These are phyloP conservation scores for Alcedo atthis DNA, from an alignment of 2,797 vertebrate genomes.

Conservation along the genomic window DNA sequence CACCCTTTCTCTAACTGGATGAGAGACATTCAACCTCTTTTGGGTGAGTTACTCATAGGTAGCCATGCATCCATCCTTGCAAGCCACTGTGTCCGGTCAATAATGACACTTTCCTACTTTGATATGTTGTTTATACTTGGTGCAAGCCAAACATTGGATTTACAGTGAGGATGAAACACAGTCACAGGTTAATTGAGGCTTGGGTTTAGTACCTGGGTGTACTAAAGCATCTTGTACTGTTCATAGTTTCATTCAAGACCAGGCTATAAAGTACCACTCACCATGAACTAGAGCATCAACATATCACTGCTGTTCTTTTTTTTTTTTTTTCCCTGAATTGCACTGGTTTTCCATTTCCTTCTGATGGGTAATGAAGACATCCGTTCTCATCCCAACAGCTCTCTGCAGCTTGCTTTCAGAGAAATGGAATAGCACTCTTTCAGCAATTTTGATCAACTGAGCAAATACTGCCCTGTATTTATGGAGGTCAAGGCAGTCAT, in stretches of 20 bases:
- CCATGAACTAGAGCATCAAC: neutral
- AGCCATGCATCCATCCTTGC: neutral
- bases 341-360: slow-evolving; percentile 47
- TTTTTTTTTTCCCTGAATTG: neutral
- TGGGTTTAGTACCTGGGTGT: neutral
- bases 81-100: neutral
- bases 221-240: neutral
- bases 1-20: slow-evolving; percentile 31
- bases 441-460: slow-evolving; percentile 18
- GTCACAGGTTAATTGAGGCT: neutral
- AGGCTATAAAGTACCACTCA: slow-evolving; percentile 10
- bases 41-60: neutral
- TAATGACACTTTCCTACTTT: neutral
- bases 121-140: neutral
- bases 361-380: slow-evolving; percentile 50
- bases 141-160: neutral
- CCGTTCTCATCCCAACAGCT: slow-evolving; percentile 29
- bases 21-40: neutral
- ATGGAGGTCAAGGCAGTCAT: slow-evolving; percentile 42
- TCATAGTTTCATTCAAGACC: neutral
- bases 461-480: slow-evolving; percentile 29
- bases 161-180: neutral
- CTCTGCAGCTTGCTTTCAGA: slow-evolving; percentile 30
- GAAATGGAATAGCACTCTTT: slow-evolving; percentile 39
- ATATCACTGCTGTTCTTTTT: neutral